Evolutionary conservation across 2,888 invertebrate species (phyloP).

Genomic region (Pomacea canaliculata): DNA sequence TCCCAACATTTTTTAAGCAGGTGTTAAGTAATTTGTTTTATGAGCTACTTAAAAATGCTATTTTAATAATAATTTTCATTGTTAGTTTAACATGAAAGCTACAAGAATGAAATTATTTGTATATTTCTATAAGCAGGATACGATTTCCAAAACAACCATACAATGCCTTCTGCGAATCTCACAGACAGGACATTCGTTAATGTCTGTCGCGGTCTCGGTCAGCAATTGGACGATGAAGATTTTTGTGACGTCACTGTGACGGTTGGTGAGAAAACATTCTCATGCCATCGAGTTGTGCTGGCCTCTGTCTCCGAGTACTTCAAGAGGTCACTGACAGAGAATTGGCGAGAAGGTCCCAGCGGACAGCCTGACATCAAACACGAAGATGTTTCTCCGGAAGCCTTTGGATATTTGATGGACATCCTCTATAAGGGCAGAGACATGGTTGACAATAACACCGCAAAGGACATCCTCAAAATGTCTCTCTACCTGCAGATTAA

Average conservation of each 20-base stretch:
- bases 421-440: background rate
- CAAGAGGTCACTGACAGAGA: constrained; percentile 5
- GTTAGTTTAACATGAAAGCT: too few species aligned
- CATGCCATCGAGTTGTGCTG: background rate
- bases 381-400: background rate
- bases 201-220: too few species aligned
- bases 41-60: too few species aligned
- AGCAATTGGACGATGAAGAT: background rate
- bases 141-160: too few species aligned
- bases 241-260: background rate
- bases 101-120: too few species aligned
- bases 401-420: background rate
- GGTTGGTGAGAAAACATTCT: background rate
- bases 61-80: too few species aligned
- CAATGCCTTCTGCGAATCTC: too few species aligned
- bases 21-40: too few species aligned
- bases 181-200: too few species aligned
- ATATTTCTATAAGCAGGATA: too few species aligned
- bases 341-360: background rate
- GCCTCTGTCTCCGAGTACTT: constrained; percentile 23
- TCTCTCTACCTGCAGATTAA: background rate
- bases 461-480: background rate
- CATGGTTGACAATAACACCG: background rate
- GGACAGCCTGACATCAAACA: background rate
- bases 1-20: too few species aligned